phyloP scores from a whole-genome alignment of 2,888 invertebrate genomes.

The Parnassius mnemosyne region DNA sequence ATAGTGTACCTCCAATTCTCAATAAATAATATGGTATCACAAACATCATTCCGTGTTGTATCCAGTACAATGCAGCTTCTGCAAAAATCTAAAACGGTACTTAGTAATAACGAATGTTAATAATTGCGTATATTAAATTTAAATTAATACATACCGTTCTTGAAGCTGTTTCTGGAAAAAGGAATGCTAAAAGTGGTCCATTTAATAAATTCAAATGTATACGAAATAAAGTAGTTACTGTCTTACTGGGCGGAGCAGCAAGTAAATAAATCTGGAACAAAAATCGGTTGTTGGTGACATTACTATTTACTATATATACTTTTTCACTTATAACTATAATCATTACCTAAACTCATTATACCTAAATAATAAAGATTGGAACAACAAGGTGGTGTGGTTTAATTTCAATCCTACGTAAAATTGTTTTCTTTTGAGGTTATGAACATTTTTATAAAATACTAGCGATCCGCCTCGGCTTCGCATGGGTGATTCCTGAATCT shows the following conservation, averaged over 20 bases:
- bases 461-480: too few relatives aligned
- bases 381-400: too few relatives aligned
- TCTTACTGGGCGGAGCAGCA: constrained; percentile 91
- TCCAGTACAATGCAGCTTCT: constrained; percentile 96
- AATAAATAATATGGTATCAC: constrained; percentile 96
- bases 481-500: too few relatives aligned
- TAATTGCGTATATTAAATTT: background rate
- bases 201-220: constrained; percentile 96
- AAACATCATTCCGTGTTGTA: constrained; percentile 97
- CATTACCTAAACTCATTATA: too few relatives aligned
- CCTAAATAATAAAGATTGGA: too few relatives aligned
- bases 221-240: constrained; percentile 90
- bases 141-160: constrained; percentile 83
- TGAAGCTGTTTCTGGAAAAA: constrained; percentile 97
- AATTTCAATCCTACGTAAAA: too few relatives aligned
- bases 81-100: constrained; percentile 86
- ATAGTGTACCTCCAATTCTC: constrained; percentile 87
- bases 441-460: too few relatives aligned
- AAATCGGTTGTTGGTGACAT: background rate
- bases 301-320: too few relatives aligned
- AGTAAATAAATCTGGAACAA: constrained; percentile 91
- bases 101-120: background rate
- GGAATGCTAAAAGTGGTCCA: constrained; percentile 94
- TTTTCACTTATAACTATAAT: too few relatives aligned
- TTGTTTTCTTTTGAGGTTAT: too few relatives aligned